Evolutionary conservation across 2,797 vertebrate species (phyloP), one percentile per base, ranked within the genome.

Genomic region (Botia almorhae): DNA sequence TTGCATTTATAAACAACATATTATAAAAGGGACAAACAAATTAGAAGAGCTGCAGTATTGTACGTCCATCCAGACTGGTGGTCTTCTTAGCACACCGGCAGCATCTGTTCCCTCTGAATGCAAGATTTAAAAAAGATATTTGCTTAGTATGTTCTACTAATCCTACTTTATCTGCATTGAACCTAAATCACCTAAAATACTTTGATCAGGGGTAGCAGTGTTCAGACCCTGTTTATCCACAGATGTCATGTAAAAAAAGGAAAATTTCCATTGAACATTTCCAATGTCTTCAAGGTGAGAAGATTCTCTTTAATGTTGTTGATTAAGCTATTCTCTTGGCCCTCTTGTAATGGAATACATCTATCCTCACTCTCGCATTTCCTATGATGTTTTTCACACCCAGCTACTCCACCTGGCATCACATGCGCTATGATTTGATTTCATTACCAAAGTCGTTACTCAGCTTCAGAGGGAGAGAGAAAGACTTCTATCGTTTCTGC

Each of bases 111-210:
- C 86, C 85, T 90, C 80, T 82, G 86, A 92, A 90, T 2, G 82
- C 17, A 63, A 83, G 90, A 89, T 92, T 92, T 93, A 90, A 92
- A 92, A 46, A 90, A 89, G 89, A 91, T 94, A 94, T 94, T 95
- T 94, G 91, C 92, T 93, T 91, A 91, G 92, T 91, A 92, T 92
- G 90, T 60, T 87, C 89, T 55, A 36, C 70, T 93, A 94, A 93
- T 93, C 89, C 94, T 74, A 29, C 82, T 94, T 93, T 94, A 93
- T 94, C 94, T 93, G 91, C 93, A 91, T 91, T 92, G 92, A 94
- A 26, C 23, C 23, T 26, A 26, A 92, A 92, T 91, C 89, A 87
- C 90, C 92, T 91, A 86, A 90, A 90, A 91, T 81, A 90, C 91
- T 93, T 93, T 94, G 93, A 94, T 94, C 92, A 90, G 84, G 90